Percentiles rank a stretch among this genome's conserved stretches.
These are phyloP conservation scores for Okapia johnstoni DNA, from an alignment of 2,113 vertebrate species.

Conservation along the genomic window DNA sequence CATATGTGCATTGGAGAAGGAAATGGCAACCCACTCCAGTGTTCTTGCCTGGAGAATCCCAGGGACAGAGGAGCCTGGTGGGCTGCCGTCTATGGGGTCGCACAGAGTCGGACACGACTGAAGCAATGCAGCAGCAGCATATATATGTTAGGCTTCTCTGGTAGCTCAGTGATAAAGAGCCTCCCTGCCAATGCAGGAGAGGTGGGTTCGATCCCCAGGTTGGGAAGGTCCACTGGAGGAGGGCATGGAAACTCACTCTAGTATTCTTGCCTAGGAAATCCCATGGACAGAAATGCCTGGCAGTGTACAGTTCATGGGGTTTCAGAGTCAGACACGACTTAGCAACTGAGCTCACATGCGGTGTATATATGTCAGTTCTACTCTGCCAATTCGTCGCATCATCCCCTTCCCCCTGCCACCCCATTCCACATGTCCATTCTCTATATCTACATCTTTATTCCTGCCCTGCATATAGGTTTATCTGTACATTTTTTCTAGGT, in stretches of 20 bases:
- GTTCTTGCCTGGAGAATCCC: neutral
- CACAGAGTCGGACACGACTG: neutral
- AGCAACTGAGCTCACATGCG: neutral
- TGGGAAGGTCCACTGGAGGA: neutral
- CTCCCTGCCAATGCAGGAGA: neutral
- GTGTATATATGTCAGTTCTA: neutral
- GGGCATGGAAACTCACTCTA: neutral
- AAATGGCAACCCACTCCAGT: neutral
- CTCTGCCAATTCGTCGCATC: accelerated
- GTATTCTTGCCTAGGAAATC: neutral
- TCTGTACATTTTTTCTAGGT: neutral
- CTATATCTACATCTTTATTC: neutral
- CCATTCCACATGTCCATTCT: neutral
- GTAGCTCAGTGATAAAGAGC: neutral
- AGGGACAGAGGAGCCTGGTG: neutral
- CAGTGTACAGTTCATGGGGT: neutral
- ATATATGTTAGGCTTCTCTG: neutral
- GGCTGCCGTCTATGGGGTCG: neutral
- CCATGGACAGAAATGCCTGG: neutral
- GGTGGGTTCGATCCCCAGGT: neutral
- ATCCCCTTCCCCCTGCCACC: neutral
- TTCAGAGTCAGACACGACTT: neutral
- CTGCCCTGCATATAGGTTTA: neutral
- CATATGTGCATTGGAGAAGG: neutral
- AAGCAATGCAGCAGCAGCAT: neutral